Conservation (phyloP, 2,888 invertebrate genomes). For the Pantelozetes paolii region DNA sequence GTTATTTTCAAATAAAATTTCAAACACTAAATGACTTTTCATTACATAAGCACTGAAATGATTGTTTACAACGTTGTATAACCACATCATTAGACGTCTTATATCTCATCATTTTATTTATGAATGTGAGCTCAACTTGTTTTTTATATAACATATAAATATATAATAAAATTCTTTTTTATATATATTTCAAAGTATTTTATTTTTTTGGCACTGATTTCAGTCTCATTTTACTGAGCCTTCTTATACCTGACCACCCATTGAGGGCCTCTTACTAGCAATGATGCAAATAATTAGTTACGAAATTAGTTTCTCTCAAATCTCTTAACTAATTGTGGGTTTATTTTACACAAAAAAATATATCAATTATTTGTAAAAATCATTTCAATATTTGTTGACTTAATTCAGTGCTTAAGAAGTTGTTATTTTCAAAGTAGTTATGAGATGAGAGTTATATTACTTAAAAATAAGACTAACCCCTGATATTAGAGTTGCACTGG, state of each 20-base stretch:
- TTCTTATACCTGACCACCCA: background rate
- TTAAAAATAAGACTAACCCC: too few species aligned
- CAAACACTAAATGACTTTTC: constrained; percentile 10
- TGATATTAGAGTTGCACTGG: background rate
- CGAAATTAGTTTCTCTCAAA: background rate
- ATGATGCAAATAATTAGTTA: constrained; percentile 7
- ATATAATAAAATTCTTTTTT: background rate
- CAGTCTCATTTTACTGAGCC: background rate
- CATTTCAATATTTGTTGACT: too few species aligned
- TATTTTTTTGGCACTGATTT: constrained; percentile 20
- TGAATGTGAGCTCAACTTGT: constrained; percentile 27
- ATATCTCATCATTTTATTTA: constrained; percentile 20
- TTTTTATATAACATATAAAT: constrained; percentile 1
- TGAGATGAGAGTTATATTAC: too few species aligned
- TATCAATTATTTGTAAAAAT: background rate
- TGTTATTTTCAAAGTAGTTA: too few species aligned
- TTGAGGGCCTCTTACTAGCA: constrained; percentile 7
- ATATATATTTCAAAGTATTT: background rate
- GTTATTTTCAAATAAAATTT: too few species aligned
- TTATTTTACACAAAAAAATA: background rate
- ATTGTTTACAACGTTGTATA: constrained; percentile 24
- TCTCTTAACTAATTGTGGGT: background rate
- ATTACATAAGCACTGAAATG: background rate
- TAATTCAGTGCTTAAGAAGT: too few species aligned
- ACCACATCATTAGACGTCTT: constrained; percentile 17